phyloP scores from a whole-genome alignment of 2,113 vertebrate genomes.

The Paraplagusia blochii region DNA sequence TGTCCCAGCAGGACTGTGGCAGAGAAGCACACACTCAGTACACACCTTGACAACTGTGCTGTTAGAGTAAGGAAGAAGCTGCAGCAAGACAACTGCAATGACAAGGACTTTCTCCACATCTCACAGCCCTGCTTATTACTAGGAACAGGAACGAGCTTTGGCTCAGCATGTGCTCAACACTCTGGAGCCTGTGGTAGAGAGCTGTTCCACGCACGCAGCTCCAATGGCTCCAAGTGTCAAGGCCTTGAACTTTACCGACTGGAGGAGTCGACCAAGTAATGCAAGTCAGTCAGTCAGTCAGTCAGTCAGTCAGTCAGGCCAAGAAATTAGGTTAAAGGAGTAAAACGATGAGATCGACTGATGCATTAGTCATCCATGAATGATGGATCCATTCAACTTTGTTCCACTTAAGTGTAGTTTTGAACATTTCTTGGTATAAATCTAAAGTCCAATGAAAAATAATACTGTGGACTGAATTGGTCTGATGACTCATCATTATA shows the following conservation, averaged over 20 bases:
- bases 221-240: slow-evolving; percentile 8
- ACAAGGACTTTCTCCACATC: slow-evolving; percentile 43
- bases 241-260: slow-evolving; percentile 4
- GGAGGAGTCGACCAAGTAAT: slow-evolving; percentile 1
- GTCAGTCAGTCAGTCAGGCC: too few species aligned
- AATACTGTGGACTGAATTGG: too few species aligned
- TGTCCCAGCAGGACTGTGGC: slow-evolving; percentile 4
- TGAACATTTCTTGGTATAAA: too few species aligned
- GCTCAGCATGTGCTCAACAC: slow-evolving; percentile 32
- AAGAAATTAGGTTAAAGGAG: too few species aligned
- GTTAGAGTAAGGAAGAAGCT: slow-evolving; percentile 7
- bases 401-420: too few species aligned
- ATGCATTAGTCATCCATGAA: too few species aligned
- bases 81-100: slow-evolving; percentile 38
- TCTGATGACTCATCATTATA: too few species aligned
- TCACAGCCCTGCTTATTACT: slow-evolving; percentile 44
- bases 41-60: slow-evolving; percentile 50
- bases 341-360: too few species aligned
- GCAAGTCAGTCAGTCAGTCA: slow-evolving; percentile 35
- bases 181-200: not conserved
- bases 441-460: too few species aligned
- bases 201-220: slow-evolving; percentile 3
- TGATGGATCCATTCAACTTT: too few species aligned
- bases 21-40: slow-evolving; percentile 3
- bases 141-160: slow-evolving; percentile 28